Conservation (phyloP, 1,140 invertebrate species). For the Ctenoplectra terminalis region DNA sequence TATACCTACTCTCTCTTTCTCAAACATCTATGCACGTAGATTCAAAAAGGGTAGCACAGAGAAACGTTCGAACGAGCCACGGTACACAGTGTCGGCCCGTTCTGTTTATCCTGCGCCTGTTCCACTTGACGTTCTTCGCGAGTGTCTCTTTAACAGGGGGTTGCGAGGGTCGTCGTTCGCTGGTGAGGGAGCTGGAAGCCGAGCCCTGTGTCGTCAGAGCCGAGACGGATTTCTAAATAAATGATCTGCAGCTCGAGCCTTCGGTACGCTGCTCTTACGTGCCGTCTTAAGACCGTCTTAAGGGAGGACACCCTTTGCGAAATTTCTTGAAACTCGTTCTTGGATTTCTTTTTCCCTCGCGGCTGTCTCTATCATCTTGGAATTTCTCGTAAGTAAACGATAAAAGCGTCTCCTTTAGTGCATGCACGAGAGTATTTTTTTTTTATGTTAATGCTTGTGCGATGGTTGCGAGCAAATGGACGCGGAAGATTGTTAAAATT, state of each 20-base stretch:
- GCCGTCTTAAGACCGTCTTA: slow-evolving; percentile 46
- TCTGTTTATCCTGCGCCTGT: slow-evolving; percentile 62
- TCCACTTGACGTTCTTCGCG: slow-evolving; percentile 57
- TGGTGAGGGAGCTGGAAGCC: slow-evolving; percentile 28
- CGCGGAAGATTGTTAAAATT: background rate
- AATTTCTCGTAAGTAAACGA: background rate
- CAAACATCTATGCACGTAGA: background rate
- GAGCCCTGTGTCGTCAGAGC: slow-evolving; percentile 15
- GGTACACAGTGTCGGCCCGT: slow-evolving; percentile 23
- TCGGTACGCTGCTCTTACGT: slow-evolving; percentile 30
- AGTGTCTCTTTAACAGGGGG: slow-evolving; percentile 63
- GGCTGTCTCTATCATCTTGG: background rate
- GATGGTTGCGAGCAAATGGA: background rate
- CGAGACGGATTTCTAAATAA: slow-evolving; percentile 68
- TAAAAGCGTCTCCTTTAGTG: background rate
- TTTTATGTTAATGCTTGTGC: background rate
- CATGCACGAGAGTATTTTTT: background rate
- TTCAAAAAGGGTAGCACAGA: background rate
- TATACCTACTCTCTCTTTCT: background rate
- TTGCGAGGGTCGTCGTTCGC: slow-evolving; percentile 49
- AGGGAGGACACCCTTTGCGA: slow-evolving; percentile 26
- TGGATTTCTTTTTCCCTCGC: slow-evolving; percentile 5
- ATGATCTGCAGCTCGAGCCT: slow-evolving; percentile 54
- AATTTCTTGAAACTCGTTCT: slow-evolving; percentile 48
- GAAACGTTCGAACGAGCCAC: slow-evolving; percentile 29